These are phyloP conservation scores for Pristionchus maxplancki DNA, from an alignment of 2,888 invertebrate species.

Conservation along the genomic window DNA sequence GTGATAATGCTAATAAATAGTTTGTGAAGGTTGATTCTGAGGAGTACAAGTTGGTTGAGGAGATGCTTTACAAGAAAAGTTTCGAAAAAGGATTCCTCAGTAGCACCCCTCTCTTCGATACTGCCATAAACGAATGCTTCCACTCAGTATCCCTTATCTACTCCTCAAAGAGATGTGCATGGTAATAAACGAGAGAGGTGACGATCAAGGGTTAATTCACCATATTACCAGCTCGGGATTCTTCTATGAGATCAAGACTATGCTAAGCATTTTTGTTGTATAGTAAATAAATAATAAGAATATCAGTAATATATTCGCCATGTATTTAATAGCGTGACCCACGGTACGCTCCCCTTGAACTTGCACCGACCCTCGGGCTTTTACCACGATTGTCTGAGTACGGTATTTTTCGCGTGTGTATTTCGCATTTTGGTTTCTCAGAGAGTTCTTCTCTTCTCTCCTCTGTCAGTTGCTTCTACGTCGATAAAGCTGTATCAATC, in stretches of 20 bases:
- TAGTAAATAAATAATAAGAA: too few relatives aligned
- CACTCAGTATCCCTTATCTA: not conserved
- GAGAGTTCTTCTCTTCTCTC: too few relatives aligned
- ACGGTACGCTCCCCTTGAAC: too few relatives aligned
- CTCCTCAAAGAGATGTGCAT: not conserved
- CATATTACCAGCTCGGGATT: not conserved
- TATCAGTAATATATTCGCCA: too few relatives aligned
- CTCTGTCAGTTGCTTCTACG: too few relatives aligned
- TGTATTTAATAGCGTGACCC: too few relatives aligned
- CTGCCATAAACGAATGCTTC: not conserved
- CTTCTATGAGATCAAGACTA: not conserved
- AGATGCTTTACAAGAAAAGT: not conserved
- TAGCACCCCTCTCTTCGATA: not conserved
- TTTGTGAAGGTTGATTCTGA: not conserved
- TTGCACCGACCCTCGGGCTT: too few relatives aligned
- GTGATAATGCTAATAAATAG: not conserved
- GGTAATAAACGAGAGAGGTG: not conserved
- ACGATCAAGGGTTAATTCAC: not conserved
- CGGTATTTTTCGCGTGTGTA: too few relatives aligned
- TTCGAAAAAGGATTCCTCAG: not conserved
- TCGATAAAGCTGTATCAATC: too few relatives aligned
- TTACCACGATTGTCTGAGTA: too few relatives aligned
- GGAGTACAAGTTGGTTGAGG: not conserved
- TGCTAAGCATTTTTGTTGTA: not conserved
- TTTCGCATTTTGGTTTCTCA: too few relatives aligned